These are phyloP conservation scores for Gymnoscelis rufifasciata DNA, from an alignment of 2,888 invertebrate genomes.

Conservation along the genomic window DNA sequence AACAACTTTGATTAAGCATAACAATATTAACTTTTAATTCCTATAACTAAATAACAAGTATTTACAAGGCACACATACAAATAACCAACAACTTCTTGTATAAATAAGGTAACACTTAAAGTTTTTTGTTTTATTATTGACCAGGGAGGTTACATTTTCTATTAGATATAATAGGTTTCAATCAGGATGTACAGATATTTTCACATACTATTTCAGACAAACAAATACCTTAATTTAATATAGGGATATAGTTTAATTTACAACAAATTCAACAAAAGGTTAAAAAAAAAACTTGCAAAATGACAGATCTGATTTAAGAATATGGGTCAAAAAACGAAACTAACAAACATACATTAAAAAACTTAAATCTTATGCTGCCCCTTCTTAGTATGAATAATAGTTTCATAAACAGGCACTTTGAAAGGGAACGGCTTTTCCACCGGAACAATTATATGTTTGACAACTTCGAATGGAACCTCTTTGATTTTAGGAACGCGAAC, in stretches of 20 bases:
- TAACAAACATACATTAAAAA: neutral
- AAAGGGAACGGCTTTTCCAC: constrained; percentile 84
- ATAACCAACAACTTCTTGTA: neutral
- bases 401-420: constrained; percentile 85
- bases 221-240: neutral
- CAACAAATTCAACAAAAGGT: neutral
- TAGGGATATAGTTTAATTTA: neutral
- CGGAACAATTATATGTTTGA: constrained; percentile 83
- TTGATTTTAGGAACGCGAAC: constrained; percentile 83
- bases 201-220: too few relatives aligned
- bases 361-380: constrained; percentile 63
- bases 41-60: neutral
- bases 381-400: constrained; percentile 84
- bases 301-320: too few relatives aligned
- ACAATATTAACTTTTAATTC: neutral
- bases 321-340: neutral
- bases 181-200: neutral
- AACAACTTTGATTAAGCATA: neutral
- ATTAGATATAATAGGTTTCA: too few relatives aligned
- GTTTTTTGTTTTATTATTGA: too few relatives aligned
- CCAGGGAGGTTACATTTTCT: too few relatives aligned
- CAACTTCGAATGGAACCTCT: constrained; percentile 83
- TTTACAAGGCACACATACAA: neutral
- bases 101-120: too few relatives aligned
- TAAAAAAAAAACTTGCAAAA: neutral